These are phyloP conservation scores for Pseudois nayaur DNA, from an alignment of 2,113 vertebrate genomes.

Conservation along the genomic window DNA sequence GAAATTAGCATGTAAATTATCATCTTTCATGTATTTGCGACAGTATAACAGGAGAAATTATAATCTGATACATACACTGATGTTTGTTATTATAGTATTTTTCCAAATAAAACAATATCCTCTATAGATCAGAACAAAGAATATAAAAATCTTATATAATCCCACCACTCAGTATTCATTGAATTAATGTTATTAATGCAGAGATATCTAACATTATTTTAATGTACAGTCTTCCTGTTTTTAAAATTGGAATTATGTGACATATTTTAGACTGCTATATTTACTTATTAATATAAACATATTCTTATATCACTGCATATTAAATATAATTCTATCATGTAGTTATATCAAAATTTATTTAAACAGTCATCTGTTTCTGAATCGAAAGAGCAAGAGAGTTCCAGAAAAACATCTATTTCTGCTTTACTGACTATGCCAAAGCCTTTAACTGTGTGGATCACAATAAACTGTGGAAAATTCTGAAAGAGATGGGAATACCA, in stretches of 20 bases:
- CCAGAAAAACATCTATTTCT: background rate
- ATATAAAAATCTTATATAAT: background rate
- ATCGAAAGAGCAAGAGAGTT: background rate
- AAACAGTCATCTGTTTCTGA: background rate
- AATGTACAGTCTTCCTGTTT: background rate
- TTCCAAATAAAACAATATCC: background rate
- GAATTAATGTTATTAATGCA: background rate
- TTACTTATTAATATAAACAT: background rate
- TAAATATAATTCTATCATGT: slow-evolving; percentile 5
- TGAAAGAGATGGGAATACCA: background rate
- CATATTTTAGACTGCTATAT: background rate
- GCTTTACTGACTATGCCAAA: background rate
- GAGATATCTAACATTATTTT: background rate
- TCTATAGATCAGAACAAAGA: background rate
- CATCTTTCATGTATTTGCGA: background rate
- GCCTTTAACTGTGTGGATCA: background rate
- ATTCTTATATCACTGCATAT: background rate
- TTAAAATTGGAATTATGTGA: background rate
- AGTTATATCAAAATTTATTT: background rate
- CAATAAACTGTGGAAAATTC: background rate
- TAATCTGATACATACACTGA: background rate
- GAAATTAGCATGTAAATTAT: slow-evolving; percentile 1
- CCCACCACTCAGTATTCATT: background rate
- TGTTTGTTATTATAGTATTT: background rate
- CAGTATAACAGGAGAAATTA: background rate